Conservation (phyloP, 2,113 vertebrate species). For the Dipodomys ordii region DNA sequence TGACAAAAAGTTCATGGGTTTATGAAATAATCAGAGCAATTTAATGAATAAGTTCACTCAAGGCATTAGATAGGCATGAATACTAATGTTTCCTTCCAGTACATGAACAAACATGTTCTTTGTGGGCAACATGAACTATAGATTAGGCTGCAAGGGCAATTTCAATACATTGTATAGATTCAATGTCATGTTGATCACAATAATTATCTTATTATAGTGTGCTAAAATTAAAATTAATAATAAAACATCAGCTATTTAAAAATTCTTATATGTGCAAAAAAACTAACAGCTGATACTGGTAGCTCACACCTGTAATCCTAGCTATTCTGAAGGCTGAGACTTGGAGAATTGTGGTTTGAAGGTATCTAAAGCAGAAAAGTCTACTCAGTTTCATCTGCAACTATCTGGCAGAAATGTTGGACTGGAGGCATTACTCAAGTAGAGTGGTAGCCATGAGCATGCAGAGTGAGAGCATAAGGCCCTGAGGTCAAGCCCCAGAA, state of each 20-base stretch:
- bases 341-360: no score
- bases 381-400: no score
- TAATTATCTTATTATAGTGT: neutral
- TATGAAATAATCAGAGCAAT: neutral
- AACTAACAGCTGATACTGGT: no score
- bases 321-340: no score
- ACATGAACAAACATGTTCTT: neutral
- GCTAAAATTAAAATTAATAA: constrained; percentile 50
- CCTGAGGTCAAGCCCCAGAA: no score
- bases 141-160: neutral
- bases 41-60: neutral
- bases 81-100: neutral
- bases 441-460: no score
- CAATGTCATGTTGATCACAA: neutral
- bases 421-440: no score
- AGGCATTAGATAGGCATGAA: neutral
- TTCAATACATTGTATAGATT: constrained; percentile 13
- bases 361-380: no score
- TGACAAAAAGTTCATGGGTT: neutral
- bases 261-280: neutral
- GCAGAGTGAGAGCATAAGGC: no score
- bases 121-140: neutral
- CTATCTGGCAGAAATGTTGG: no score
- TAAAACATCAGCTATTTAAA: neutral
- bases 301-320: no score